Evolutionary conservation across 2,888 invertebrate species (phyloP).

Genomic region (Nyleta sp.): DNA sequence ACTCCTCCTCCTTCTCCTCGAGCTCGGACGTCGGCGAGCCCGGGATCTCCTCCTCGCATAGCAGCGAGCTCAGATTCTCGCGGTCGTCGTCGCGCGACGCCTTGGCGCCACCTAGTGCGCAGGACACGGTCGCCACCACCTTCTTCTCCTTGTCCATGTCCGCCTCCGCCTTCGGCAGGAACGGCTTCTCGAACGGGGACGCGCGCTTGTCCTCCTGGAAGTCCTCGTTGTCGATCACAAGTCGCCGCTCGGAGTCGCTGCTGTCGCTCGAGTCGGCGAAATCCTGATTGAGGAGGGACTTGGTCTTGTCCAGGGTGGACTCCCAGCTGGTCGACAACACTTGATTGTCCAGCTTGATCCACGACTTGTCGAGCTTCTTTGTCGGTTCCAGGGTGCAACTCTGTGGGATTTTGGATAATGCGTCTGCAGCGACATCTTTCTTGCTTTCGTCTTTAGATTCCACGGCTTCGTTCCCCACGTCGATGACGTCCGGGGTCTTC

Average conservation of each 20-base stretch:
- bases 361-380: conserved; percentile 70
- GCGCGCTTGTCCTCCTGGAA: conserved; percentile 67
- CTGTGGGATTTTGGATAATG: background rate
- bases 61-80: conserved; percentile 88
- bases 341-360: conserved; percentile 65
- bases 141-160: conserved; percentile 68
- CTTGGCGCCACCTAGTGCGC: conserved; percentile 12
- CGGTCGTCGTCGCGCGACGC: conserved; percentile 82
- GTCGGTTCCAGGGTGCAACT: background rate
- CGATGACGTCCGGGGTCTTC: conserved; percentile 68
- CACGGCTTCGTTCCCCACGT: conserved; percentile 54
- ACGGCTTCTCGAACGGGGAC: conserved; percentile 70
- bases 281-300: conserved; percentile 80
- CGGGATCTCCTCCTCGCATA: conserved; percentile 96
- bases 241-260: conserved; percentile 86
- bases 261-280: conserved; percentile 85
- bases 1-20: conserved; percentile 74
- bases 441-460: conserved; percentile 60
- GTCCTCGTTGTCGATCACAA: conserved; percentile 84
- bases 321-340: conserved; percentile 67
- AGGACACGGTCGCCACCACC: background rate
- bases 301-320: conserved; percentile 74
- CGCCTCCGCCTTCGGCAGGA: conserved; percentile 67
- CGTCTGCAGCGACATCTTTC: conserved; percentile 3
- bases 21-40: conserved; percentile 91